Evolutionary conservation across 2,113 vertebrate species (phyloP), one percentile per base, ranked within the genome.

Genomic region (Parus major): DNA sequence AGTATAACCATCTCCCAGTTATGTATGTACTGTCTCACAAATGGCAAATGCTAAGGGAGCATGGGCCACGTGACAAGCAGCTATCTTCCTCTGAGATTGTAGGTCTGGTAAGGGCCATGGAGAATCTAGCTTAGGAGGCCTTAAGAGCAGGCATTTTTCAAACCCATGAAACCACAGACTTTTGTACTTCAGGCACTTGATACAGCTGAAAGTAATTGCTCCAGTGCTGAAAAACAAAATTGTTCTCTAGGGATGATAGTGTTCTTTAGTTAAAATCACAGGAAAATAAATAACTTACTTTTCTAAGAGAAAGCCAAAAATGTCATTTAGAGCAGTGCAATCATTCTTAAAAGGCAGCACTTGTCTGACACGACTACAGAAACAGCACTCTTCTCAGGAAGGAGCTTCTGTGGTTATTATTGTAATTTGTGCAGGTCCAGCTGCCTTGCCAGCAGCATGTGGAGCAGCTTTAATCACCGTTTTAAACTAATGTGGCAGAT

Each of bases 201-300:
- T 95, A 84, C 46, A 94, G 77, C 82, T 93, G 73, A 95, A 97
- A 95, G 92, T 96, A 96, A 96, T 95, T 95, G 94, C 76, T 88
- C 57, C 1, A 2, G 60, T 82, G 77, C 91, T 86, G 91, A 94
- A 88, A 95, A 95, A 17, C 79, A 82, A 79, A 86, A 94, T 95
- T 90, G 71, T 92, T 96, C 96, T 95, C 90, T 81, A 75, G 96
- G 90, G 94, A 94, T 84, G 89, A 81, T 76, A 93, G 88, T 89
- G 82, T 87, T 95, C 92, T 96, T 95, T 97, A 92, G 89, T 94
- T 95, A 95, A 96, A 97, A 96, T 93, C 91, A 78, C 77, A 88
- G 86, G 69, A 95, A 97, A 97, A 97, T 96, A 97, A 97, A 96
- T 97, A 94, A 94, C 88, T 96, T 92, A 47, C 82, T 95, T 95